Conservation (phyloP, 2,797 vertebrate species). For the Carcharodon carcharias region DNA sequence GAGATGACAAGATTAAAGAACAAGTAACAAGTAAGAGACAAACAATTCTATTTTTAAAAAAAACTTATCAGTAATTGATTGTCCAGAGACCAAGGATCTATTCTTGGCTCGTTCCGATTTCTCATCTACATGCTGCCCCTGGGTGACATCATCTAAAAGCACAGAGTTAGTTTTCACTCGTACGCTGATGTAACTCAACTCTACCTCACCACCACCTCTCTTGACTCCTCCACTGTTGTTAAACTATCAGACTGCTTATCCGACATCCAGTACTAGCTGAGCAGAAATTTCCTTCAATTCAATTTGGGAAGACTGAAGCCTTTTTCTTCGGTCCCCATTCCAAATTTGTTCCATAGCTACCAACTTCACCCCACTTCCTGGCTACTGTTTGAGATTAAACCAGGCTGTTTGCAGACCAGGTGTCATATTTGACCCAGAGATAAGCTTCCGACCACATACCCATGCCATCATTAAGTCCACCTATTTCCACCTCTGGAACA, state of each 20-base stretch:
- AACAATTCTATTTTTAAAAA: slow-evolving; percentile 1
- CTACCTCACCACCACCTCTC: no score
- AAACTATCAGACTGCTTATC: not conserved
- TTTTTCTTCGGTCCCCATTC: not conserved
- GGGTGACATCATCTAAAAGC: not conserved
- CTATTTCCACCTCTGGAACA: not conserved
- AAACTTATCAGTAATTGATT: not conserved
- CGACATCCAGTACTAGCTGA: not conserved
- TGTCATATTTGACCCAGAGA: not conserved
- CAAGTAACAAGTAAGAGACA: slow-evolving; percentile 77
- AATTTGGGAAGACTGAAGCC: not conserved
- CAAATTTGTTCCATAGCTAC: not conserved
- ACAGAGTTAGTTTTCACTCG: not conserved
- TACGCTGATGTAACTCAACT: no score
- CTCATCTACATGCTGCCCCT: not conserved
- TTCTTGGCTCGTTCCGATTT: not conserved
- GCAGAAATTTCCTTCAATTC: not conserved
- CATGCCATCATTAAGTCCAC: not conserved
- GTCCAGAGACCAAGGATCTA: not conserved
- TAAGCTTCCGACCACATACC: not conserved
- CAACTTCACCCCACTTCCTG: not conserved
- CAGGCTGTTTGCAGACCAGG: not conserved
- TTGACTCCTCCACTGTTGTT: not conserved
- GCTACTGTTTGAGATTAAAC: not conserved
- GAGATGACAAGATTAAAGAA: slow-evolving; percentile 65